Base-by-base conservation (phyloP, 2,113 vertebrate species). In the Talpa occidentalis region DNA sequence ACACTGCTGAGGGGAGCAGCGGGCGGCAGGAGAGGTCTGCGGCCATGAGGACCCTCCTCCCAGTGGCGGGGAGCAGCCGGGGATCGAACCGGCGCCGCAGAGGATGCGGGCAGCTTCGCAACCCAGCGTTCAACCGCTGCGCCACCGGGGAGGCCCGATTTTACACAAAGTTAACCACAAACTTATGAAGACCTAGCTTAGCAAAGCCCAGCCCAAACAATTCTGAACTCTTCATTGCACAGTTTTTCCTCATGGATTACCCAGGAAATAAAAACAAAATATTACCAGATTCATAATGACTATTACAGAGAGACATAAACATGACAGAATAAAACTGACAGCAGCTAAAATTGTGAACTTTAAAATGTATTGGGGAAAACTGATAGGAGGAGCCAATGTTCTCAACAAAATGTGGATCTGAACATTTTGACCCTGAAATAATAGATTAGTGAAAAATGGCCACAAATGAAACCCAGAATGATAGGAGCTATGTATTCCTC, bases 401-500 rank as follows among this genome's bases (percentile, higher is more conserved):
- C 66, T 80, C 80, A 80, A 54, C 15, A 59, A 74, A 90, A 80
- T 3, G 4, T 69, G n/a, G 72, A 81, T 22, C 52, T 76, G 30
- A 30, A 77, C 42, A 49, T 56, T 88, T 77, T 70, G 82, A 88
- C 76, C 52, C 76, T 87, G 35, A 88, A 64, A 66, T 83, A 83
- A 72, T 83, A 73, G 54, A 72, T 54, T n/a, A 32, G 22, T 83
- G 54, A 87, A 56, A 78, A 94, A 32, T 83, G 59, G 40, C 47
- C 70, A 59, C 54, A 94, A 60, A 70, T 44, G 47, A 66, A 91
- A n/a, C 70, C 78, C 88, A 78, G 60, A 94, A 94, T 40, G 40
- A 42, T 24, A 69, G 47, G 74, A 91, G 35, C 7, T 91, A 37
- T 26, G 76, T n/a, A 74, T 74, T 73, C 59, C 16, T 76, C 40